A percentile compares a stretch with the other conserved stretches of the same genome.
Evolutionary conservation across 2,113 vertebrate genomes (phyloP).

Genomic region (Odocoileus virginianus): DNA sequence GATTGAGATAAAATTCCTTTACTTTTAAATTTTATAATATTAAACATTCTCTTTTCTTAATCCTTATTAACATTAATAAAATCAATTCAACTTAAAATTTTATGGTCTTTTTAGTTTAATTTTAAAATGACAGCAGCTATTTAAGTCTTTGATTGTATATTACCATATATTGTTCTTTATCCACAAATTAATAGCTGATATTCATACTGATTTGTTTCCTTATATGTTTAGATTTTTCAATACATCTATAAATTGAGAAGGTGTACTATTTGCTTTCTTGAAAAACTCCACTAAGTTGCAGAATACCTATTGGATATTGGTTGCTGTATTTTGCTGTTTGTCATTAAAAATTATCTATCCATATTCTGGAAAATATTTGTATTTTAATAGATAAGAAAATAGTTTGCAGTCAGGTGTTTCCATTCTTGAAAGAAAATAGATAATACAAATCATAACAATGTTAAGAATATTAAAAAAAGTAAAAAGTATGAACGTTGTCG

Average conservation of each 20-base stretch:
- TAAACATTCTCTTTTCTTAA: conserved; percentile 38
- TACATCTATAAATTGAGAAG: not conserved
- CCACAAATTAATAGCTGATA: not conserved
- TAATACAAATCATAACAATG: not conserved
- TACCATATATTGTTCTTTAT: not conserved
- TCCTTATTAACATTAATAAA: conserved; percentile 51
- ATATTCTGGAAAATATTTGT: not conserved
- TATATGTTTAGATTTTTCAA: not conserved
- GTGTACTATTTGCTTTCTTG: not conserved
- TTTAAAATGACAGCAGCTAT: not conserved
- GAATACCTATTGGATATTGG: not conserved
- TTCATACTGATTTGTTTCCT: not conserved
- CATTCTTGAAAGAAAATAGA: conserved; percentile 19
- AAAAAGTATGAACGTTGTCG: not conserved
- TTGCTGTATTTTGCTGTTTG: not conserved
- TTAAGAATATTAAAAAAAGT: not conserved
- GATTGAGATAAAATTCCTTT: conserved; percentile 36
- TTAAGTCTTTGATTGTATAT: not conserved
- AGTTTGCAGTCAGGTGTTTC: not conserved
- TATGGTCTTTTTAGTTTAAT: conserved; percentile 35
- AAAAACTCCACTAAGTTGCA: not conserved
- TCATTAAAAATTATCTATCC: conserved; percentile 1
- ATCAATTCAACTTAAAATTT: conserved; percentile 11
- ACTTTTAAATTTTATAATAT: not conserved
- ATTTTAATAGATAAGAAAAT: conserved; percentile 20